Base-by-base conservation (phyloP, 2,888 invertebrate genomes). In the Drosophila barbarae region DNA sequence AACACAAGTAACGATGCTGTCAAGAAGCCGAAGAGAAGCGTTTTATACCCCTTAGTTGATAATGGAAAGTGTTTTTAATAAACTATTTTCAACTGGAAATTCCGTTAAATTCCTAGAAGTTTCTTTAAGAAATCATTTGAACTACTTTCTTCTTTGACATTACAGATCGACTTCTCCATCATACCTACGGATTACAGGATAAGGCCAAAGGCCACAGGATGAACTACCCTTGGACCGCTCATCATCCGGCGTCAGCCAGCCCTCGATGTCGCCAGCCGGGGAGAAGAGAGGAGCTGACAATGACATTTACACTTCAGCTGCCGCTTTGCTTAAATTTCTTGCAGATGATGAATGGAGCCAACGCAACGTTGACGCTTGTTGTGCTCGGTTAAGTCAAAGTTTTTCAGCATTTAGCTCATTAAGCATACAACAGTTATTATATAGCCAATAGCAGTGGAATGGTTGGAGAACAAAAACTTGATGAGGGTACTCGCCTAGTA, bases 271-370 rank as follows among this genome's bases (percentile, higher is more conserved):
- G 26, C n/a, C 36, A 13, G 28, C 18, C 10, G 21, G 21, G 1
- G 21, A 7, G 41, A 36, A 34, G 23, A n/a, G 28, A 18, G 52
- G 53, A 50, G 60, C 76, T 84, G 83, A 72, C 79, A 84, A 76
- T 82, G 79, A 78, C 84, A 82, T 79, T 79, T 84, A 79, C 79
- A 79, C 79, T 79, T 84, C 83, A 76, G 72, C 74, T 76, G 76
- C 82, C 71, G 68, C 64, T 82, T 70, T 63, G 71, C 73, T 71
- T 72, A 58, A 71, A 82, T 54, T 66, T 66, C 74, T 66, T 59
- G 61, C 51, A 67, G 70, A 85, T 80, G 80, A 80, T 85, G 81
- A 80, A 80, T 85, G 85, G 80, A 83, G 71, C 52, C 38, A 35
- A 41, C 36, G 54, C 46, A 35, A 41, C 36, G 67, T 55, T 66